A percentile compares a stretch with the other conserved stretches of the same genome.
Conservation (phyloP, 2,797 vertebrate species). For the Cephalopachus bancanus region DNA sequence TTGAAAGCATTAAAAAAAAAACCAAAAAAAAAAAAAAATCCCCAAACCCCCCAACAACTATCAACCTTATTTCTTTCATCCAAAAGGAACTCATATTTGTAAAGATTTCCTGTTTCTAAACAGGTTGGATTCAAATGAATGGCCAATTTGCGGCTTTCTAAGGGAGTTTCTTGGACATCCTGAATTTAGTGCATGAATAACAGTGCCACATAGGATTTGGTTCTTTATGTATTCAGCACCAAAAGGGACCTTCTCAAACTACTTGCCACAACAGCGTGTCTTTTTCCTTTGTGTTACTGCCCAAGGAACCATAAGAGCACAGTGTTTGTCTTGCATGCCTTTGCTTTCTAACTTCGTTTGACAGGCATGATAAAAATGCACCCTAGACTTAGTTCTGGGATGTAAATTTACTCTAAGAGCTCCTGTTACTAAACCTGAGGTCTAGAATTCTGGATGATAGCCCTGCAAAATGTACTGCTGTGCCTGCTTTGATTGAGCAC, state of each 20-base stretch:
- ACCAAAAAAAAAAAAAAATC: no score
- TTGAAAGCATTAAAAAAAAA: not conserved
- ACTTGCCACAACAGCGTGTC: not conserved
- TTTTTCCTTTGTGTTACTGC: not conserved
- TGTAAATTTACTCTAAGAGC: not conserved
- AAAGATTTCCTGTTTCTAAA: not conserved
- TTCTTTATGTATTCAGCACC: not conserved
- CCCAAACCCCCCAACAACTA: no score
- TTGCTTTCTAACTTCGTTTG: constrained; percentile 12
- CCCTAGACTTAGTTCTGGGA: not conserved
- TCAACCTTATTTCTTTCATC: not conserved
- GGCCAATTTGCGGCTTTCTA: not conserved
- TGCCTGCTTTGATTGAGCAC: not conserved
- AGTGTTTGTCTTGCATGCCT: not conserved
- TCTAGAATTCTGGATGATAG: not conserved
- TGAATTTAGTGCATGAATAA: not conserved
- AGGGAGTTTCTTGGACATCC: not conserved
- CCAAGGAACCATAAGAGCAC: not conserved
- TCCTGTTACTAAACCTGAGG: not conserved
- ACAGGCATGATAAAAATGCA: not conserved
- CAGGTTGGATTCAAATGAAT: not conserved
- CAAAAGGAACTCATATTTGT: constrained; percentile 1
- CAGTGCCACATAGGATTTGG: not conserved
- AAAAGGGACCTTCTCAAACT: not conserved
- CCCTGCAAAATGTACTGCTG: not conserved